Evolutionary conservation across 2,888 invertebrate species (phyloP), one percentile per base, ranked within the genome.

Genomic region (Dolomedes plantarius): DNA sequence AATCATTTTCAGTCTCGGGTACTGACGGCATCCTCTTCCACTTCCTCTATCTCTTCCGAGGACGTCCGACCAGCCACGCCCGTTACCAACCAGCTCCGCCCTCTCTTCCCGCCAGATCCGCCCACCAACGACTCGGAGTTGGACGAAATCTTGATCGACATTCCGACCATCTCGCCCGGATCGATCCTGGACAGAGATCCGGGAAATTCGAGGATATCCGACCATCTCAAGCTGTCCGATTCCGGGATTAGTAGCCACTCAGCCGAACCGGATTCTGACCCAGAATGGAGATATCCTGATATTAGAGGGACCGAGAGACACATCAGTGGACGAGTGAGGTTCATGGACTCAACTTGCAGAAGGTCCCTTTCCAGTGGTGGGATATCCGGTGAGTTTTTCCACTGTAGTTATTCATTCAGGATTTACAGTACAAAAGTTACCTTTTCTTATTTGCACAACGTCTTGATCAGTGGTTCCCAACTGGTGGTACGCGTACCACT

Each of bases 271-370:
- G 86, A 86, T 28, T 80, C 86, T 1, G 86, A 86, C n/a, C 74
- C 72, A 19, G 86, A 86, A 29, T 86, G 86, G 86, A 75, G 80
- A 71, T 80, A 80, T 27, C 86, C 86, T 67, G 86, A 86, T 23
- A 64, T 67, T 16, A 29, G 65, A 29, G 13, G 67, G 31, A 39
- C 46, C 23, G 67, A 68, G 9, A 56, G 75, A 9, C 46, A 71
- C 76, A 75, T 41, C 23, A 67, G 64, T 19, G 80, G 69, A 13
- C 23, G 86, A 39, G 86, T 86, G 19, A 50, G 86, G 13, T 86
- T 86, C 67, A 68, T 73, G 5, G 75, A 75, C 2, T 28, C 69
- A 16, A 72, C 56, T 3, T 23, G 71, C 16, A 65, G 76, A 46
- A 77, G 83, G 32, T 56, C 72, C 2, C 5, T 56, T 3, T 69